Base-by-base conservation (phyloP, 1,140 invertebrate species). In the Meloidogyne exigua region DNA sequence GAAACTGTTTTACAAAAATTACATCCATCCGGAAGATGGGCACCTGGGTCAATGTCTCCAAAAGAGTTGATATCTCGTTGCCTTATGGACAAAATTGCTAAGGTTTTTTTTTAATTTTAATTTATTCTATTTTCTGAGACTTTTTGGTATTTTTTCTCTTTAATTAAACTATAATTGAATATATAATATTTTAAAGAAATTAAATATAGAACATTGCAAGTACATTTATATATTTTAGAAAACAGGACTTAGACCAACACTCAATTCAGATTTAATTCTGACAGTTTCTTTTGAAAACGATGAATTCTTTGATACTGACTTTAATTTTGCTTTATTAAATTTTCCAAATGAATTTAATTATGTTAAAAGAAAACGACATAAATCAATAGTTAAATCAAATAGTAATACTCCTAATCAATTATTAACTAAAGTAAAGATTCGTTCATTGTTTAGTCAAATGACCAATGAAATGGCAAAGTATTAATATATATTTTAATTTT, bases 251-350 rank as follows among this genome's bases (percentile, higher is more conserved):
- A 76, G 82, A 11, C 82, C 83, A 15, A 80, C 85, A 26, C 67
- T 85, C 7, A 67, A 69, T 21, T 87, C 85, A 12, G 81, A 87
- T 77, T 68, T 86, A 1, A 79, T 68, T 36, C 63, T 85, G 49
- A 87, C 82, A 13, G 80, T 86, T 18, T 78, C 85, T n/a, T 80
- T 86, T 26, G 80, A 78, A 49, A 80, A 86, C 71, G 81, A 87
- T 26, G 85, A 86, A 78, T 86, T 86, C 67, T 25, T 75, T 11
- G 36, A 76, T 25, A 18, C 32, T 28, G 85, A 87, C 68, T 65
- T 76, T 7, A 66, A 80, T 23, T 86, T 79, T 57, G 70, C 84
- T 11, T 23, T 75, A 9, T 69, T 25, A 23, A 39, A 84, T 57
- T 85, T 85, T 75, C 80, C 85, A 0, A 63, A 78, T 15, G 83